Evolutionary conservation across 2,113 vertebrate species (phyloP).

Genomic region (Gasterosteus nipponicus): DNA sequence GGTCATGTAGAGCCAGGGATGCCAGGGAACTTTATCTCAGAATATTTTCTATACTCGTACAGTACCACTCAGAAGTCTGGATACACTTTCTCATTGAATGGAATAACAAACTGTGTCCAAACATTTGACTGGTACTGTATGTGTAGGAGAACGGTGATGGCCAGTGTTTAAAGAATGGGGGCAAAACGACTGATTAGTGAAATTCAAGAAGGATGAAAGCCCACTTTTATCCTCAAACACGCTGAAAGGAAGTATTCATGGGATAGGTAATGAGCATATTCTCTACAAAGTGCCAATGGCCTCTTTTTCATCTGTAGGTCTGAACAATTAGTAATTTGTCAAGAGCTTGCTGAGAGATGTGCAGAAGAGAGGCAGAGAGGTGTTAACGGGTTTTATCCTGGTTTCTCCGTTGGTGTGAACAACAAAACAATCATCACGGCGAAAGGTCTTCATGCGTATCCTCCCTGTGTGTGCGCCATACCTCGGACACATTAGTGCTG

Average conservation of each 20-base stretch:
- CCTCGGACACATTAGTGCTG: conserved; percentile 89
- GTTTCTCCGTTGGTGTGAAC: conserved; percentile 19
- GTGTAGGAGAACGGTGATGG: background rate
- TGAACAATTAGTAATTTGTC: conserved; percentile 12
- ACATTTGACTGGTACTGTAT: background rate
- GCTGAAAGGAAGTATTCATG: background rate
- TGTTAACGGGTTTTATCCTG: background rate
- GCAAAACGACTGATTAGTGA: background rate
- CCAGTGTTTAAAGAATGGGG: background rate
- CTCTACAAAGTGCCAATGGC: conserved; percentile 3
- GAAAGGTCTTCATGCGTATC: background rate
- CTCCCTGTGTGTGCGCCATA: conserved; percentile 54
- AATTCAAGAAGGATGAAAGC: background rate
- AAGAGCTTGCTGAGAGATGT: background rate
- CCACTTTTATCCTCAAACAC: background rate
- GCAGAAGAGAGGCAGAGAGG: conserved; percentile 9
- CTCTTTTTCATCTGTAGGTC: no score
- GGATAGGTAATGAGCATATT: background rate
- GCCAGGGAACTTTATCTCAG: background rate
- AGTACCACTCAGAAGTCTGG: no score
- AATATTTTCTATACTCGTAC: background rate
- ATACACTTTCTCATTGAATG: no score
- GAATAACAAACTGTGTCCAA: no score
- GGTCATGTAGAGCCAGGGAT: background rate
- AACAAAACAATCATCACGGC: conserved; percentile 17